Percentiles rank a stretch among this genome's conserved stretches.
phyloP scores from a whole-genome alignment of 2,113 vertebrate species.

The Sterrhoptilus dennistouni region DNA sequence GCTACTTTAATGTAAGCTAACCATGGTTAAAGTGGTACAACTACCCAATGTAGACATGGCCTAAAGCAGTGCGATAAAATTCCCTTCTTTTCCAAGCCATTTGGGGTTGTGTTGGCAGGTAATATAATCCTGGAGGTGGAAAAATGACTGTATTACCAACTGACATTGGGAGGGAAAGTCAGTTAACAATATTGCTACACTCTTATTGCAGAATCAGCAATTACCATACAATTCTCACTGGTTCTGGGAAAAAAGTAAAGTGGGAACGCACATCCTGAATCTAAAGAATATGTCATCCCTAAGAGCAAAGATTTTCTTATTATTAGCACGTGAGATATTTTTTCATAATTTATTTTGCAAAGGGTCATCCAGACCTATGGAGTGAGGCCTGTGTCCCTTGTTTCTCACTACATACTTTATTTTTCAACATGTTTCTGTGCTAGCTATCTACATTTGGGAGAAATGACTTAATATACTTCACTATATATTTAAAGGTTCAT shows the following conservation, averaged over 20 bases:
- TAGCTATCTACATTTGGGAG: background rate
- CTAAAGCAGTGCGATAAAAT: slow-evolving; percentile 45
- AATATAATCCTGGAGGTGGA: background rate
- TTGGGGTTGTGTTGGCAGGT: slow-evolving; percentile 20
- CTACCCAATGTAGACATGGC: background rate
- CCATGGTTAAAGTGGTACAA: slow-evolving; percentile 3
- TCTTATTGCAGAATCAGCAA: background rate
- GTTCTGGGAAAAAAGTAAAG: background rate
- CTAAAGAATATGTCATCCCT: background rate
- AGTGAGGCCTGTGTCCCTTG: background rate
- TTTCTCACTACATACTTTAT: background rate
- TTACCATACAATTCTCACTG: background rate
- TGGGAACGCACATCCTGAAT: background rate
- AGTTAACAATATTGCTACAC: background rate
- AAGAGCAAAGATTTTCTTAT: background rate
- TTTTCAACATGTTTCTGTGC: background rate
- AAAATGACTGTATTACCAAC: slow-evolving; percentile 12
- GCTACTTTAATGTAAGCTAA: slow-evolving; percentile 14
- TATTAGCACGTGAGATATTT: background rate
- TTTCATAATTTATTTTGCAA: background rate
- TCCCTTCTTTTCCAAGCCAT: slow-evolving; percentile 21
- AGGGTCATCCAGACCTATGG: background rate
- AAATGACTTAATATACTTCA: background rate
- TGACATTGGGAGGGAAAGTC: background rate
- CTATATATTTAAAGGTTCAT: background rate